Evolutionary conservation across 2,113 vertebrate species (phyloP), one percentile per base, ranked within the genome.

Genomic region (Diadophis punctatus): DNA sequence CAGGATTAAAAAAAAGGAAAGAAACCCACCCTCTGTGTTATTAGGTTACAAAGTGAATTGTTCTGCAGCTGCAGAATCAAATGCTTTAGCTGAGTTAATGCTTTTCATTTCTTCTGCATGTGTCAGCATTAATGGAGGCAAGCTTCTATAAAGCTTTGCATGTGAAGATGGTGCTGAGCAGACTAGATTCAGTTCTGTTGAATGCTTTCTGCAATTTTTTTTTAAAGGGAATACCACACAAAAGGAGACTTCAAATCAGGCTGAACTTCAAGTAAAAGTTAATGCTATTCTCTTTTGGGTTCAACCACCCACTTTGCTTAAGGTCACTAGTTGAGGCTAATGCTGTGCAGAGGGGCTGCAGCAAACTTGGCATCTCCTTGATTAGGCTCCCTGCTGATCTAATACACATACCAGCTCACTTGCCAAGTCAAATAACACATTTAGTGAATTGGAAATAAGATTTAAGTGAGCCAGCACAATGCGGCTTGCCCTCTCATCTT

Each of bases 391-490:
- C 98, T 94, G 98, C 98, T 98, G 98, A 98, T 98, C 97, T 97
- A 97, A 97, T 98, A 98, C 98, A 98, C 98, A 98, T 97, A 98
- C 98, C 97, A 97, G 97, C 97, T 98, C 97, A 98, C 98, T 98
- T 99, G 98, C 98, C 98, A 99, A 99, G 98, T 98, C 98, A 99
- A 99, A 99, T 98, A 99, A 98, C 98, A 99, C 98, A 98, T 99
- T 98, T 98, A 98, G 98, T 98, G 98, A 98, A 98, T 98, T 98
- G 98, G 98, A 99, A 99, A 98, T 98, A 98, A 98, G 98, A 98
- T 98, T 98, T 99, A 98, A 99, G 98, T 98, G 98, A 98, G 97
- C 96, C 98, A 97, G 97, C 97, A 98, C 98, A 99, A 98, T 98
- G 97, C 97, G 93, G 97, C 98, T 98, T 98, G 96, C 94, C 95